Evolutionary conservation across 64 coral and sea anemone species (phyloP).

Genomic region (Actinia tenebrosa): DNA sequence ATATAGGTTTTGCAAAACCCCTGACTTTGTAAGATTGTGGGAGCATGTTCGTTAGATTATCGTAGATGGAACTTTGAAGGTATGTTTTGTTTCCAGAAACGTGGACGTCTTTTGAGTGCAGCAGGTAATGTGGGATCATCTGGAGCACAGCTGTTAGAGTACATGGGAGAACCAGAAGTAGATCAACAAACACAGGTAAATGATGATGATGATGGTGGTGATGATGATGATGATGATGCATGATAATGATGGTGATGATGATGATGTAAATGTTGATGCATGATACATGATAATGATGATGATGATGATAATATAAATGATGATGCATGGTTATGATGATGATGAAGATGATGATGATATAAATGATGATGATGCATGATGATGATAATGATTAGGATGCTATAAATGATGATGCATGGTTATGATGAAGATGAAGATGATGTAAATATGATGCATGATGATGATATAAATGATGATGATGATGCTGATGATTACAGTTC

Average conservation of each 20-base stretch:
- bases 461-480: not conserved
- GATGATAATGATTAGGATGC: not conserved
- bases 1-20: too few relatives aligned
- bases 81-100: slow-evolving; percentile 1
- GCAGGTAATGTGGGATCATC: slow-evolving; percentile 79
- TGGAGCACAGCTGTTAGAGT: slow-evolving; percentile 79
- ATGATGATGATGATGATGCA: not conserved
- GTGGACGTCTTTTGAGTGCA: slow-evolving; percentile 67
- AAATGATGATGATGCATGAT: not conserved
- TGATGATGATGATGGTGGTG: not conserved
- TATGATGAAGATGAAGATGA: not conserved
- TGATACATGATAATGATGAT: not conserved
- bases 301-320: not conserved
- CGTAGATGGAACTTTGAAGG: not conserved
- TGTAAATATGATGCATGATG: too few relatives aligned
- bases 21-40: not conserved
- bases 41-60: too few relatives aligned
- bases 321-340: not conserved
- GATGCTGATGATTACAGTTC: not conserved
- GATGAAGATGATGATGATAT: not conserved
- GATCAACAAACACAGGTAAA: slow-evolving; percentile 85
- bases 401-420: not conserved
- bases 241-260: not conserved
- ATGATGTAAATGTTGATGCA: not conserved
- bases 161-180: slow-evolving; percentile 89